A percentile compares a stretch with the other conserved stretches of the same genome.
These are phyloP conservation scores for Balanococcus diminutus DNA, from an alignment of 2,888 invertebrate genomes.

Conservation along the genomic window DNA sequence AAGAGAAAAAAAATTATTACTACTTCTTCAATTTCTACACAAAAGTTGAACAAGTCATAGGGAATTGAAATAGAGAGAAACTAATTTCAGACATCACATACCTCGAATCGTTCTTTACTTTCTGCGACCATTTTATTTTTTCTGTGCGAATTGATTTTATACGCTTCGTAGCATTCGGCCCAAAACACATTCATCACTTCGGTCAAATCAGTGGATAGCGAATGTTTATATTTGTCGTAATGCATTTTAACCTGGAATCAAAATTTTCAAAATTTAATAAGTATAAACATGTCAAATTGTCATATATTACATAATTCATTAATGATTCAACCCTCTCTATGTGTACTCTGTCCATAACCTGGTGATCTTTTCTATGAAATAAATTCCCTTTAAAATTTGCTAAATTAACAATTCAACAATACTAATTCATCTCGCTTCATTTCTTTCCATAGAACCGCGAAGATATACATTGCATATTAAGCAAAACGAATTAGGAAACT, in stretches of 20 bases:
- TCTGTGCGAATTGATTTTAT: slow-evolving; percentile 66
- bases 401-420: background rate
- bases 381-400: background rate
- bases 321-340: background rate
- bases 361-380: background rate
- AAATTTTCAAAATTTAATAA: slow-evolving; percentile 51
- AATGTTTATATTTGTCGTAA: slow-evolving; percentile 65
- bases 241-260: slow-evolving; percentile 65
- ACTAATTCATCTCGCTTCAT: background rate
- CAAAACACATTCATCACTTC: slow-evolving; percentile 68
- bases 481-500: background rate
- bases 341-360: background rate
- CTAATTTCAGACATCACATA: slow-evolving; percentile 57
- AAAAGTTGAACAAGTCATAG: background rate
- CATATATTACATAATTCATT: background rate
- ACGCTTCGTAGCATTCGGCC: slow-evolving; percentile 69
- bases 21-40: background rate
- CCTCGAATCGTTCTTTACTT: slow-evolving; percentile 67
- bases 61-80: slow-evolving; percentile 16
- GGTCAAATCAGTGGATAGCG: slow-evolving; percentile 64
- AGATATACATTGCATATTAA: too few relatives aligned
- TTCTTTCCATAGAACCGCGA: background rate
- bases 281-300: too few relatives aligned
- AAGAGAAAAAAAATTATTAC: background rate
- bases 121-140: slow-evolving; percentile 66